Evolutionary conservation across 2,888 invertebrate species (phyloP).

Genomic region (Phengaris alcon): DNA sequence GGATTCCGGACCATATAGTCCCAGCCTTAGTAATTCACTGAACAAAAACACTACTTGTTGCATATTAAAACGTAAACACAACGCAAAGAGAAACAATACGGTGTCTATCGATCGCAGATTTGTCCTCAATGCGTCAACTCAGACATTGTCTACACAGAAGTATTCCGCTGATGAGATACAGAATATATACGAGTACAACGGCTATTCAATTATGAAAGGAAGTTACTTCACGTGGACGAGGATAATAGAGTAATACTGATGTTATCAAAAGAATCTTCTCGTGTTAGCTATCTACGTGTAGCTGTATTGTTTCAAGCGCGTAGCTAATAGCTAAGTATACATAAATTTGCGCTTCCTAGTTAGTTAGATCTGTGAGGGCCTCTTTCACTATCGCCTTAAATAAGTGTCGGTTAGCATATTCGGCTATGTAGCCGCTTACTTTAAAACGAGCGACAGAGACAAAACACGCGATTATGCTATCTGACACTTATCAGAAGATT

Average conservation of each 20-base stretch:
- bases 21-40: background rate
- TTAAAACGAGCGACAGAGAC: too few species aligned
- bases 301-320: background rate
- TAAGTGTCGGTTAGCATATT: too few species aligned
- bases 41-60: background rate
- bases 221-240: conserved; percentile 22
- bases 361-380: too few species aligned
- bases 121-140: background rate
- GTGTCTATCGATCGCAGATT: conserved; percentile 14
- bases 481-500: too few species aligned
- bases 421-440: too few species aligned
- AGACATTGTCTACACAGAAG: background rate
- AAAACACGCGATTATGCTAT: too few species aligned
- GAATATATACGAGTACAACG: conserved; percentile 26
- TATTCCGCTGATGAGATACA: conserved; percentile 29
- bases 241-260: conserved; percentile 5
- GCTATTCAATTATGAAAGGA: conserved; percentile 32
- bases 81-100: background rate
- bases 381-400: too few species aligned
- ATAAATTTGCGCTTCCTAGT: too few species aligned
- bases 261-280: background rate
- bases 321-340: too few species aligned
- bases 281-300: background rate
- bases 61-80: background rate
- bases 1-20: background rate